Conservation (phyloP, 2,113 vertebrate genomes). For the Sceloporus undulatus region DNA sequence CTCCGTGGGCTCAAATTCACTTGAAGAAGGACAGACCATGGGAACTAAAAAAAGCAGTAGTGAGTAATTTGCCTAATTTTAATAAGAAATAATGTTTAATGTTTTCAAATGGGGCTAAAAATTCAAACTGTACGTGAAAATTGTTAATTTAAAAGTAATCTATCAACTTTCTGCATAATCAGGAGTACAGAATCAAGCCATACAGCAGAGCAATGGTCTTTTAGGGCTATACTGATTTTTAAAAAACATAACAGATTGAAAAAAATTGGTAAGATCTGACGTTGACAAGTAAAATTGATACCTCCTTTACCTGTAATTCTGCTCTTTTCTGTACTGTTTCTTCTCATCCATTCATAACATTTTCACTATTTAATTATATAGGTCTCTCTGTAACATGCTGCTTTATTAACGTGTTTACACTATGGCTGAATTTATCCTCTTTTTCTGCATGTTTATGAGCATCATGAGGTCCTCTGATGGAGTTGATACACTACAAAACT, state of each 20-base stretch:
- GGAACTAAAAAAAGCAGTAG: conserved; percentile 93
- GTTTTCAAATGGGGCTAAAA: not conserved
- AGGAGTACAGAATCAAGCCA: not conserved
- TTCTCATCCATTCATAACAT: conserved; percentile 22
- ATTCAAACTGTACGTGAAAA: not conserved
- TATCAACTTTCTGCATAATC: not conserved
- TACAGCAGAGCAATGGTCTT: conserved; percentile 29
- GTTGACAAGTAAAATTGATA: conserved; percentile 8
- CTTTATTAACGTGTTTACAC: conserved; percentile 16
- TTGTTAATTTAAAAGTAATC: not conserved
- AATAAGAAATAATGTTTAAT: not conserved
- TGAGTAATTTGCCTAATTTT: conserved; percentile 81
- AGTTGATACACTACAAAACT: not conserved
- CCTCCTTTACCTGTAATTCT: conserved; percentile 44
- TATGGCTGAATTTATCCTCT: conserved; percentile 24
- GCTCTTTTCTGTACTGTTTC: conserved; percentile 35
- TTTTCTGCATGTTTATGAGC: conserved; percentile 15
- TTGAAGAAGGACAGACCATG: conserved; percentile 89
- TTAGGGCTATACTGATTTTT: not conserved
- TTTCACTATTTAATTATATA: conserved; percentile 13
- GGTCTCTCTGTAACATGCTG: conserved; percentile 43
- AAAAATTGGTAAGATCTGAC: conserved; percentile 6
- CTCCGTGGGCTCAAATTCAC: conserved; percentile 94
- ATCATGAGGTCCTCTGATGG: not conserved
- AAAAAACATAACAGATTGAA: not conserved